phyloP scores from a whole-genome alignment of 1,140 invertebrate species.

The Latrodectus geometricus region DNA sequence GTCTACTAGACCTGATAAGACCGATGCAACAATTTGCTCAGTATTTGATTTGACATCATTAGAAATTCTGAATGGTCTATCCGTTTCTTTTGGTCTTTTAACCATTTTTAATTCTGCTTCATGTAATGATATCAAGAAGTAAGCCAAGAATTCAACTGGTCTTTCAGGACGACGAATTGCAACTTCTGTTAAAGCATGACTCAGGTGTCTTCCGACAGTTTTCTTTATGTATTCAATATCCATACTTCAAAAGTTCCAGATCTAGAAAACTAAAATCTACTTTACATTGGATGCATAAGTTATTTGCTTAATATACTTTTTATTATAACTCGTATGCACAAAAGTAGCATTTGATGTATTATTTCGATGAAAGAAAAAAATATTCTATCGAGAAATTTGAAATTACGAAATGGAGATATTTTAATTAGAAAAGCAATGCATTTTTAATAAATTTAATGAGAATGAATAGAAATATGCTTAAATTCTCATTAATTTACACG shows the following conservation, averaged over 20 bases:
- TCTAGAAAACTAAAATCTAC: background rate
- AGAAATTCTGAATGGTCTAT: background rate
- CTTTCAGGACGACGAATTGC: constrained; percentile 14
- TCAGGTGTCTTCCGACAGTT: background rate
- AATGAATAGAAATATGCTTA: too few species aligned
- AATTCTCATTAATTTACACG: too few species aligned
- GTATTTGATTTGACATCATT: background rate
- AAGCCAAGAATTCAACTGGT: constrained; percentile 27
- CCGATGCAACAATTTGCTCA: background rate
- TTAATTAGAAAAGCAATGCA: too few species aligned
- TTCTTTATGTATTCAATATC: constrained; percentile 33
- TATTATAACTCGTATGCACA: too few species aligned
- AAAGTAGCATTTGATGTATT: too few species aligned
- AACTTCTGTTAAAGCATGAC: background rate
- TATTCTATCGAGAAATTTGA: too few species aligned
- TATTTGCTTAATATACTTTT: too few species aligned
- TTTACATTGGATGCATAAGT: too few species aligned
- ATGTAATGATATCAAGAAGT: constrained; percentile 22
- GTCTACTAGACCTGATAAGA: background rate
- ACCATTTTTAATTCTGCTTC: constrained; percentile 6
- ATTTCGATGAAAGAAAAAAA: too few species aligned
- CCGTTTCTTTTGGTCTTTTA: background rate
- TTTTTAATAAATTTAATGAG: too few species aligned
- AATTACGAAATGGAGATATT: too few species aligned
- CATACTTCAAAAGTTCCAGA: background rate